These are phyloP conservation scores for Diadema setosum DNA, from an alignment of 35 echinoderm and acorn worm genomes.

Conservation along the genomic window DNA sequence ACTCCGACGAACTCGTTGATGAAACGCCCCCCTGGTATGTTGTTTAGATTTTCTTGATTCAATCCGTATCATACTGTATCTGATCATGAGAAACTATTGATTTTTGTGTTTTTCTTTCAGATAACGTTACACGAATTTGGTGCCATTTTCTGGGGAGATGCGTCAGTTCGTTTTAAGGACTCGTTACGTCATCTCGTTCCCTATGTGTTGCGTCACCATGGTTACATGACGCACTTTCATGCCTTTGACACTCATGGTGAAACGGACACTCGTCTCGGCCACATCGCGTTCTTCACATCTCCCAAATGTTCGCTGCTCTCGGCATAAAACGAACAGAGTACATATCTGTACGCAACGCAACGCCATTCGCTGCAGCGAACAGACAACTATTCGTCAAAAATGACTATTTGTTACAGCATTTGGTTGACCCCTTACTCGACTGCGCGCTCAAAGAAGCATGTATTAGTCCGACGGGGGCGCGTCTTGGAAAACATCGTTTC, in stretches of 20 bases:
- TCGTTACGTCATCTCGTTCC: conserved; percentile 49
- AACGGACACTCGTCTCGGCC: neutral
- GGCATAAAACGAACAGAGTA: conserved; percentile 49
- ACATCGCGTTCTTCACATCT: conserved; percentile 47
- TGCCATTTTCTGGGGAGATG: conserved; percentile 26
- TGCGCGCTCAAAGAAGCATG: conserved; percentile 26
- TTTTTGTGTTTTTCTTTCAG: neutral
- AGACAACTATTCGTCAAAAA: conserved; percentile 66
- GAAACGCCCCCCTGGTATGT: no score
- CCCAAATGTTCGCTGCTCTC: conserved; percentile 44
- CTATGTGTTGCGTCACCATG: conserved; percentile 59
- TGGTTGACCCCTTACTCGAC: conserved; percentile 38
- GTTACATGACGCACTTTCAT: conserved; percentile 63
- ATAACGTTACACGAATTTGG: conserved; percentile 3
- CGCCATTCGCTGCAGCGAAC: conserved; percentile 47
- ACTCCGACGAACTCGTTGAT: no score
- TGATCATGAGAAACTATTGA: no score
- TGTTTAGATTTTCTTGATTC: no score
- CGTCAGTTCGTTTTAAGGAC: conserved; percentile 14
- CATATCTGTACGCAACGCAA: neutral
- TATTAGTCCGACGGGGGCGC: neutral
- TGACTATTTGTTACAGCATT: conserved; percentile 26
- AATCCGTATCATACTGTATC: no score
- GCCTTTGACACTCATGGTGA: conserved; percentile 38
- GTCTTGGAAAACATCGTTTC: neutral